Evolutionary conservation across 2,888 invertebrate species (phyloP).

Genomic region (Tyria jacobaeae): DNA sequence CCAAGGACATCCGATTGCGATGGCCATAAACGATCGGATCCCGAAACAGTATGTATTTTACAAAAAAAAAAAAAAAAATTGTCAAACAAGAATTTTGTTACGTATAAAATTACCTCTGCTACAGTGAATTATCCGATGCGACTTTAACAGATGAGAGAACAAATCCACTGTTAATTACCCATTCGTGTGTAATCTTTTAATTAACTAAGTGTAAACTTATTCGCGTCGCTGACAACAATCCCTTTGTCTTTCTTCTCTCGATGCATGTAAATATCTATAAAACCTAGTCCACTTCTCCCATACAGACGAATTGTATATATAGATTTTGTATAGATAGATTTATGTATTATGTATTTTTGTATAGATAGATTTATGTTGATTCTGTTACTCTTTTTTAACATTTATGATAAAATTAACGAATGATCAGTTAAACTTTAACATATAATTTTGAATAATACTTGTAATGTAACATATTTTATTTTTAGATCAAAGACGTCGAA

Average conservation of each 20-base stretch:
- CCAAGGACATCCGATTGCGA: too few species aligned
- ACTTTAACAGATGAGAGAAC: slow-evolving; percentile 74
- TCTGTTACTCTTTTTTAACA: background rate
- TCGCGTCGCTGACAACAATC: slow-evolving; percentile 62
- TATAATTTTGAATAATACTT: background rate
- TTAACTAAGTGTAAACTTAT: slow-evolving; percentile 79
- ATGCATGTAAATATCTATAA: background rate
- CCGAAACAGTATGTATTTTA: too few species aligned
- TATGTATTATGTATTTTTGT: too few species aligned
- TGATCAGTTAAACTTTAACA: too few species aligned
- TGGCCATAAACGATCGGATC: too few species aligned
- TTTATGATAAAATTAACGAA: background rate
- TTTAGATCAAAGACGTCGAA: too few species aligned
- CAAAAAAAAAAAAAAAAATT: slow-evolving; percentile 5
- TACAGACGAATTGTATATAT: background rate
- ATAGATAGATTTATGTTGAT: background rate
- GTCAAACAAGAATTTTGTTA: slow-evolving; percentile 16
- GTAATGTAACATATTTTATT: too few species aligned
- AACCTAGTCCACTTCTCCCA: background rate
- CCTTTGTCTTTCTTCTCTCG: slow-evolving; percentile 52
- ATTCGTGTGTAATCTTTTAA: slow-evolving; percentile 83
- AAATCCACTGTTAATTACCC: slow-evolving; percentile 80
- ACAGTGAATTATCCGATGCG: slow-evolving; percentile 55
- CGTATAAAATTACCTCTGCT: slow-evolving; percentile 59
- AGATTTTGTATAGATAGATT: background rate